Evolutionary conservation across 2,797 vertebrate genomes (phyloP).

Genomic region (Helarctos malayanus): DNA sequence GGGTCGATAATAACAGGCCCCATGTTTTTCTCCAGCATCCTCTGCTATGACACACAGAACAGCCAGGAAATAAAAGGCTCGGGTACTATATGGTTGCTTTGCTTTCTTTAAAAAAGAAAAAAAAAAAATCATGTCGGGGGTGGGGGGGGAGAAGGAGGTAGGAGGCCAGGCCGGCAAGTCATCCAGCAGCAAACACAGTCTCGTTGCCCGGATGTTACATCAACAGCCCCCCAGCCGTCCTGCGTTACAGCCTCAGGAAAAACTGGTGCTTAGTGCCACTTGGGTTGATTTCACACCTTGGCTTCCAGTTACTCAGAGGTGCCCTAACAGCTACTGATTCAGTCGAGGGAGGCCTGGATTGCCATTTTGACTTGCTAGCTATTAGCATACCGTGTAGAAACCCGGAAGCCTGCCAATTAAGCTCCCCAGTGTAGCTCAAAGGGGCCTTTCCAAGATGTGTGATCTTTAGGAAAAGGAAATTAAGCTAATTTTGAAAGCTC

Average conservation of each 20-base stretch:
- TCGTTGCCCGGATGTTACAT: background rate
- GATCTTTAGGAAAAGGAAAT: conserved; percentile 62
- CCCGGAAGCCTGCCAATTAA: background rate
- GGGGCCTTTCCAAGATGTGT: background rate
- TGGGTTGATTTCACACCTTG: conserved; percentile 10
- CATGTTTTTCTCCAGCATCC: background rate
- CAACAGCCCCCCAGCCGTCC: background rate
- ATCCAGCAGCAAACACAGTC: background rate
- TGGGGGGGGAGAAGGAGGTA: background rate
- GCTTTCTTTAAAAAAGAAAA: conserved; percentile 11
- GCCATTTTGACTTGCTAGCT: conserved; percentile 8
- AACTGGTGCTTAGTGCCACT: background rate
- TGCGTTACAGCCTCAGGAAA: background rate
- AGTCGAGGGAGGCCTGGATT: background rate
- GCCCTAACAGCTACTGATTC: background rate
- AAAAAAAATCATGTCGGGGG: background rate
- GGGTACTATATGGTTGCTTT: background rate
- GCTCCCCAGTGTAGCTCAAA: conserved; percentile 22
- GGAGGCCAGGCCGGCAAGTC: background rate
- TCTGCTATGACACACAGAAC: background rate
- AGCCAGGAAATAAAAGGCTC: conserved; percentile 2
- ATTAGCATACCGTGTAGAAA: background rate
- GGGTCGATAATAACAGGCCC: background rate
- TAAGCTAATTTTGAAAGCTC: conserved; percentile 62
- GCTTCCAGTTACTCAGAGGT: background rate